Conservation (phyloP, 2,113 vertebrate genomes). For the Grallaria varia region DNA sequence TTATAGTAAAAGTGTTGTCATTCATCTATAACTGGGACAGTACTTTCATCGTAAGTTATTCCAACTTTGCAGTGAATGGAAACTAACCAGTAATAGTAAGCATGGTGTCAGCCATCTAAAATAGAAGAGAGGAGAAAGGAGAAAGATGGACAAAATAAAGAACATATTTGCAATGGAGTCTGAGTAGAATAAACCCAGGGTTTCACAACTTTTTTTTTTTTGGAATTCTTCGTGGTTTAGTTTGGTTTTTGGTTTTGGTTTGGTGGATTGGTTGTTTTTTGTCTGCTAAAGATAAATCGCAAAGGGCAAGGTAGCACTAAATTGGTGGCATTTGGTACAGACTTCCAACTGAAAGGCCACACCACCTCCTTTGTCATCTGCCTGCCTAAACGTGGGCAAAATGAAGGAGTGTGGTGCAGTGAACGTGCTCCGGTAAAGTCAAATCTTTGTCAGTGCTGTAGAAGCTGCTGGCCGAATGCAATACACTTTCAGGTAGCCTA, state of each 20-base stretch:
- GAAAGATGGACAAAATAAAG: not conserved
- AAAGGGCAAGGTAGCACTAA: not conserved
- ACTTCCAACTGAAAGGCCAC: not conserved
- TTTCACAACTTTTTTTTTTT: not conserved
- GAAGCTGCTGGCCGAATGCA: not conserved
- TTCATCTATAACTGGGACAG: conserved; percentile 62
- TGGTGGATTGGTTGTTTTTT: not conserved
- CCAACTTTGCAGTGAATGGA: conserved; percentile 56
- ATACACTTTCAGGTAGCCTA: not conserved
- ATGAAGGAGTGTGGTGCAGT: not conserved
- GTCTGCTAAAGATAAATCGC: not conserved
- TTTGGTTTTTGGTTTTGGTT: not conserved
- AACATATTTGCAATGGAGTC: not conserved
- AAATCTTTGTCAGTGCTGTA: not conserved
- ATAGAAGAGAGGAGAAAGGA: conserved; percentile 24
- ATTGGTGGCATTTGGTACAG: not conserved
- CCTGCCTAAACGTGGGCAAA: not conserved
- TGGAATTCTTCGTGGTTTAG: not conserved
- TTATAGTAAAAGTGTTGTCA: conserved; percentile 61
- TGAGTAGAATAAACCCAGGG: not conserved
- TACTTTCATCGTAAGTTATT: conserved; percentile 44
- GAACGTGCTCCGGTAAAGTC: not conserved
- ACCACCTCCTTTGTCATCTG: not conserved
- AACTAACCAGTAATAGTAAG: conserved; percentile 52
- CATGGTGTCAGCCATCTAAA: conserved; percentile 25